Evolutionary conservation across 37 sponge, comb jelly and placozoan genomes (phyloP).

Genomic region (Chondrosia reniformis): DNA sequence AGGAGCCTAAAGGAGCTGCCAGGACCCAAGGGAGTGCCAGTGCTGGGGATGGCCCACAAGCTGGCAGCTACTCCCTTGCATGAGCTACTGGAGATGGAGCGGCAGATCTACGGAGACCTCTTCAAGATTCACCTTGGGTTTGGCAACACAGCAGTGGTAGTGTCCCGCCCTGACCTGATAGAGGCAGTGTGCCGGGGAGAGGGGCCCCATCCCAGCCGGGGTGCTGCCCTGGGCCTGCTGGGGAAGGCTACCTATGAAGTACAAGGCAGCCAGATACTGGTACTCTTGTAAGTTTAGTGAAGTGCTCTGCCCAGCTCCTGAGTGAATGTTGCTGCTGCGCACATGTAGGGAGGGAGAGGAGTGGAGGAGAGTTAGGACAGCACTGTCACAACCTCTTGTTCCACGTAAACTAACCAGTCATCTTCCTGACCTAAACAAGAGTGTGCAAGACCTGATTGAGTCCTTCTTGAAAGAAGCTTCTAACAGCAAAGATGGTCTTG

Average conservation of each 20-base stretch:
- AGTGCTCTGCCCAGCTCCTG: background rate
- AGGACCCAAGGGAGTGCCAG: background rate
- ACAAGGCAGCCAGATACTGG: background rate
- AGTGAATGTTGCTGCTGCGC: background rate
- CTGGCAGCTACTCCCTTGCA: constrained; percentile 2
- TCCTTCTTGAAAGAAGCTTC: background rate
- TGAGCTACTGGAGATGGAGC: background rate
- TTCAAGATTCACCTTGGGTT: constrained; percentile 7
- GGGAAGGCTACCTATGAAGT: background rate
- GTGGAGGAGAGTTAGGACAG: constrained; percentile 41
- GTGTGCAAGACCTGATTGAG: constrained; percentile 14
- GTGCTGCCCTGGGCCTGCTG: constrained; percentile 11
- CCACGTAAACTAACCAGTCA: constrained; percentile 24
- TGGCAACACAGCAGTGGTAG: constrained; percentile 12
- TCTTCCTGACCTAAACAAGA: constrained; percentile 7
- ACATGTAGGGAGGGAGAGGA: constrained; percentile 27
- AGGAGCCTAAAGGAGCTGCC: background rate
- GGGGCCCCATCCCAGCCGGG: background rate
- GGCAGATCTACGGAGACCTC: constrained; percentile 1
- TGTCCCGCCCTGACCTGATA: background rate
- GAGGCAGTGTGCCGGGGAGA: constrained; percentile 10
- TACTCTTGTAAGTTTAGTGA: background rate
- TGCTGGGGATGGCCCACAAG: background rate
- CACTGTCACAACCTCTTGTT: constrained; percentile 19
- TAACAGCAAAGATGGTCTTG: background rate